A percentile compares a stretch with the other conserved stretches of the same genome.
These are phyloP conservation scores for Lycaon pictus DNA, from an alignment of 2,113 vertebrate genomes.

Conservation along the genomic window DNA sequence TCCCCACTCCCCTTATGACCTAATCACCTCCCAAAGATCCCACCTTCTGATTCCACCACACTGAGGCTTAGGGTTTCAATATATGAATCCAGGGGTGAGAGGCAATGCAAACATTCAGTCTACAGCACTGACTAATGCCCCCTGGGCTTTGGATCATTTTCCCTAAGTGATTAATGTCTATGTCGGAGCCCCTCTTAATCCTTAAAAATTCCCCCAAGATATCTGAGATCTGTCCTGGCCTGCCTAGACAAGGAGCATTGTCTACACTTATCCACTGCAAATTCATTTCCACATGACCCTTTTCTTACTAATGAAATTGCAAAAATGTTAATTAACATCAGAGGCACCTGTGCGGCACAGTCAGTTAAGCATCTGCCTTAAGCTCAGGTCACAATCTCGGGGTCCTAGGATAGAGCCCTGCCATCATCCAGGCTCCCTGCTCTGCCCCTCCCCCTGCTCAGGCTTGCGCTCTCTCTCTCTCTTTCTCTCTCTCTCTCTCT, in stretches of 20 bases:
- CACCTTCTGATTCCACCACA: background rate
- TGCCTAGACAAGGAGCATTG: background rate
- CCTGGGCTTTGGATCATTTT: background rate
- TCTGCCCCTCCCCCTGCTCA: no score
- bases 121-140: background rate
- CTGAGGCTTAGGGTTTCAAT: background rate
- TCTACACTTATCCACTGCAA: background rate
- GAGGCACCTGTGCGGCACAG: no score
- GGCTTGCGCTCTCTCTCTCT: no score
- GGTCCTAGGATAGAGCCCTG: no score
- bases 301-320: background rate
- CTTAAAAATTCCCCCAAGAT: background rate
- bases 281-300: background rate
- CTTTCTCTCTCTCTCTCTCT: no score
- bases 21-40: background rate
- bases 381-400: no score
- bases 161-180: background rate
- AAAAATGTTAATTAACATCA: background rate
- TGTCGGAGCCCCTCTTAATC: background rate
- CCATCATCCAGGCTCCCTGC: no score
- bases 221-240: rapidly evolving
- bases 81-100: background rate
- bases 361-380: no score
- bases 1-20: no score
- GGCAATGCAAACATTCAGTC: background rate